A percentile compares a stretch with the other conserved stretches of the same genome.
phyloP scores from a whole-genome alignment of 92 coral and sea anemone species.

The Siderastrea siderea region DNA sequence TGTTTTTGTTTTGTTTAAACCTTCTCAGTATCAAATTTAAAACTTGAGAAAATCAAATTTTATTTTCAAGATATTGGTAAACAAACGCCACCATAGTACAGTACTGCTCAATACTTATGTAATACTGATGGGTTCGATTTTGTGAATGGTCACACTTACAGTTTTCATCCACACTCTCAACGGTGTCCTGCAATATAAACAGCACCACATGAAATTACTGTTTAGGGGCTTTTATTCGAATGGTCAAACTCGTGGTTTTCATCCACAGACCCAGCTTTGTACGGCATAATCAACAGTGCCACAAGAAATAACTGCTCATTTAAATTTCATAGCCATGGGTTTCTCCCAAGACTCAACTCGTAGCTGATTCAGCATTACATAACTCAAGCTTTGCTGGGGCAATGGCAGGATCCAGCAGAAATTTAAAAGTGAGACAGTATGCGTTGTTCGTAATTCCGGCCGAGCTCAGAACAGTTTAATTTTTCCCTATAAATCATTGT shows the following conservation, averaged over 20 bases:
- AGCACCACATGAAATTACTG: neutral
- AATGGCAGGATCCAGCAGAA: no score
- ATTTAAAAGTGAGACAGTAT: no score
- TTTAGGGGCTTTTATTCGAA: neutral
- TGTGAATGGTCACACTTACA: no score
- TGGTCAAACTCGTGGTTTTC: neutral
- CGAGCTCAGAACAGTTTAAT: no score
- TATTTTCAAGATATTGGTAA: neutral
- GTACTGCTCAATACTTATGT: neutral
- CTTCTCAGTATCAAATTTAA: neutral
- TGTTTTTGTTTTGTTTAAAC: neutral
- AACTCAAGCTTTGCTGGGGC: no score
- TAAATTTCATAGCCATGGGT: neutral
- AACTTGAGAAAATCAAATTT: neutral
- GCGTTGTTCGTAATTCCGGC: no score
- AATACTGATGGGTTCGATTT: no score
- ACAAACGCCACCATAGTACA: constrained; percentile 3
- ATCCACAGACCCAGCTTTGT: no score
- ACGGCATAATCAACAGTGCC: neutral
- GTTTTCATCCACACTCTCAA: neutral
- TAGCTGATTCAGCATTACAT: no score
- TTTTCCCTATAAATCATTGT: no score
- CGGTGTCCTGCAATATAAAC: neutral
- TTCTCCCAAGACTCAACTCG: no score
- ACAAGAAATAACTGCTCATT: neutral